Conservation (phyloP, 2,888 invertebrate genomes). For the Drosophila atroscutellata region DNA sequence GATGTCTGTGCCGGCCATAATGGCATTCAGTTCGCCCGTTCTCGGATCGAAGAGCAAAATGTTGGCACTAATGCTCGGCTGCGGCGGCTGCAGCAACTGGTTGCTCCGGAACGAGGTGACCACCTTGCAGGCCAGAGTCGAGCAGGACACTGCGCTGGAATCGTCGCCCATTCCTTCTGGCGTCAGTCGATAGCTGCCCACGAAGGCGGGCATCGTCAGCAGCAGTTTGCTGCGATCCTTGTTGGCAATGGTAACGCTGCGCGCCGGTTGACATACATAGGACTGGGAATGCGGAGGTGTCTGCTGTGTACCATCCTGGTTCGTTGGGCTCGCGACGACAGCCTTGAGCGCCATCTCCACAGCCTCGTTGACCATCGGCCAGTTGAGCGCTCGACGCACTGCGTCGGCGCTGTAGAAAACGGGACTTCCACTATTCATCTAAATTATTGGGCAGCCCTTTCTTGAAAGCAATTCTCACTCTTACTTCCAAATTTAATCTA, state of each 20-base stretch:
- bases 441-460: background rate
- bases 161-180: conserved; percentile 62
- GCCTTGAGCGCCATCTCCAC: conserved; percentile 84
- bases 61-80: conserved; percentile 85
- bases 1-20: conserved; percentile 86
- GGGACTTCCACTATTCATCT: conserved; percentile 36
- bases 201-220: conserved; percentile 85
- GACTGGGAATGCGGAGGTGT: conserved; percentile 3
- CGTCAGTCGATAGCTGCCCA: conserved; percentile 81
- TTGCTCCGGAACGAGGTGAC: conserved; percentile 85
- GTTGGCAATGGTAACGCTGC: conserved; percentile 75
- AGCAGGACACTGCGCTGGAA: conserved; percentile 5
- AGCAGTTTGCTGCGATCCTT: conserved; percentile 76
- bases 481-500: background rate
- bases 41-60: conserved; percentile 85
- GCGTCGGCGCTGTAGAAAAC: conserved; percentile 80
- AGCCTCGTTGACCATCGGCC: conserved; percentile 83
- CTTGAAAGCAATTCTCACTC: background rate
- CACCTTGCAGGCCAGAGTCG: conserved; percentile 86
- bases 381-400: conserved; percentile 83
- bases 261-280: conserved; percentile 80
- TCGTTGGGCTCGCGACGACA: conserved; percentile 41
- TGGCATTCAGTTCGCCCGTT: conserved; percentile 85
- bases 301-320: background rate
- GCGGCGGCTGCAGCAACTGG: conserved; percentile 69